A percentile compares a stretch with the other conserved stretches of the same genome.
phyloP scores from a whole-genome alignment of 2,888 invertebrate species.

The Campoletis raptor region DNA sequence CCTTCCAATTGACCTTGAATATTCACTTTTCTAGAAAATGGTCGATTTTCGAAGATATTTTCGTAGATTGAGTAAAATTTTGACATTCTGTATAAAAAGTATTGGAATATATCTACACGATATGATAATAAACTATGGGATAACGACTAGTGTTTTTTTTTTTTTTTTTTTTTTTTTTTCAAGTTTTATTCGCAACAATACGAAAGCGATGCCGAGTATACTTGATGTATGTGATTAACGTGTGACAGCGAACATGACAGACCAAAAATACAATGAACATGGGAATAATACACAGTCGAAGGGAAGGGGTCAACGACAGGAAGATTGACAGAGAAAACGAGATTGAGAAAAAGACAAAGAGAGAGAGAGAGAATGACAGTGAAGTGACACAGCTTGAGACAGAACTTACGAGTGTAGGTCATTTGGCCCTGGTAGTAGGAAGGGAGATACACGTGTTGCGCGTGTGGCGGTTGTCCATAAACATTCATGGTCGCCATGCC shows the following conservation, averaged over 20 bases:
- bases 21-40: too few species aligned
- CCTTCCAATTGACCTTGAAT: too few species aligned
- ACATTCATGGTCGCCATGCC: constrained; percentile 87
- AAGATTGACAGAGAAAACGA: constrained; percentile 66
- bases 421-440: constrained; percentile 93
- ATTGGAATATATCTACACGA: not conserved
- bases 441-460: constrained; percentile 93
- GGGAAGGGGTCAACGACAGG: constrained; percentile 59
- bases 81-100: not conserved
- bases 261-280: constrained; percentile 69
- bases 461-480: constrained; percentile 90
- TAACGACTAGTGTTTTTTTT: not conserved
- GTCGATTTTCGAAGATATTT: too few species aligned
- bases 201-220: constrained; percentile 55
- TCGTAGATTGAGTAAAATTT: too few species aligned
- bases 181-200: not conserved
- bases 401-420: constrained; percentile 92
- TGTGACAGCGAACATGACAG: constrained; percentile 67
- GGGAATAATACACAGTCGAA: constrained; percentile 50
- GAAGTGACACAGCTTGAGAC: constrained; percentile 75
- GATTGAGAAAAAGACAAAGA: constrained; percentile 69
- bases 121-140: not conserved
- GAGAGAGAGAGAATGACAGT: constrained; percentile 70
- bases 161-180: constrained; percentile 5
- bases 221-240: constrained; percentile 68